phyloP scores from a whole-genome alignment of 2,888 invertebrate species.

The Amphipyra tragopoginis region DNA sequence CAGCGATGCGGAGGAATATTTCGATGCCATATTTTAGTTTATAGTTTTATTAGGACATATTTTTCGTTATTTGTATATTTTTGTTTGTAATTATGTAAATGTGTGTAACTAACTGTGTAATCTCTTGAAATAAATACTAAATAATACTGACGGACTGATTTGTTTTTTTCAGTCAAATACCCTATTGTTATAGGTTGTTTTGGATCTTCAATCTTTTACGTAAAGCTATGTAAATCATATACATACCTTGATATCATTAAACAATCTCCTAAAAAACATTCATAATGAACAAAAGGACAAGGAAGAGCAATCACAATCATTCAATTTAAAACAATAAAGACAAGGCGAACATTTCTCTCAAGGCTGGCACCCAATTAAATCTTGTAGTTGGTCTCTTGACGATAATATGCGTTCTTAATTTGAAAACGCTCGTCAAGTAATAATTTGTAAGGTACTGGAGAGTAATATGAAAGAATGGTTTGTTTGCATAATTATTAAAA shows the following conservation, averaged over 20 bases:
- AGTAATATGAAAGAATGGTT: slow-evolving; percentile 14
- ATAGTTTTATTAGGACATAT: no score
- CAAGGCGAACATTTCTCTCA: slow-evolving; percentile 46
- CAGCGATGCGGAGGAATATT: no score
- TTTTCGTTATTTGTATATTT: no score
- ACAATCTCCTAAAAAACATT: not conserved
- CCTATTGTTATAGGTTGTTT: no score
- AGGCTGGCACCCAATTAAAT: slow-evolving; percentile 45
- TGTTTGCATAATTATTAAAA: not conserved
- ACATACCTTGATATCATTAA: not conserved
- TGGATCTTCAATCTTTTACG: not conserved
- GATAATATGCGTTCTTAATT: slow-evolving; percentile 29
- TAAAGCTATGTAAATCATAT: not conserved
- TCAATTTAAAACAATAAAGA: slow-evolving; percentile 48
- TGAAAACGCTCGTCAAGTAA: slow-evolving; percentile 9
- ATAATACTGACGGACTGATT: no score
- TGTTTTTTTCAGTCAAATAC: no score
- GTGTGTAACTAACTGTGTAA: no score
- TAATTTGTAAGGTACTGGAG: slow-evolving; percentile 9
- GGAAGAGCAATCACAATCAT: slow-evolving; percentile 37
- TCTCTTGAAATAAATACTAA: no score
- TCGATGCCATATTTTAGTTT: no score
- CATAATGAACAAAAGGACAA: slow-evolving; percentile 9
- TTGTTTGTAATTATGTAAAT: no score
- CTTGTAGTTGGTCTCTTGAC: slow-evolving; percentile 16